Percentiles rank a stretch among this genome's conserved stretches.
phyloP scores from a whole-genome alignment of 2,888 invertebrate species.

The Seira sanloemensis region DNA sequence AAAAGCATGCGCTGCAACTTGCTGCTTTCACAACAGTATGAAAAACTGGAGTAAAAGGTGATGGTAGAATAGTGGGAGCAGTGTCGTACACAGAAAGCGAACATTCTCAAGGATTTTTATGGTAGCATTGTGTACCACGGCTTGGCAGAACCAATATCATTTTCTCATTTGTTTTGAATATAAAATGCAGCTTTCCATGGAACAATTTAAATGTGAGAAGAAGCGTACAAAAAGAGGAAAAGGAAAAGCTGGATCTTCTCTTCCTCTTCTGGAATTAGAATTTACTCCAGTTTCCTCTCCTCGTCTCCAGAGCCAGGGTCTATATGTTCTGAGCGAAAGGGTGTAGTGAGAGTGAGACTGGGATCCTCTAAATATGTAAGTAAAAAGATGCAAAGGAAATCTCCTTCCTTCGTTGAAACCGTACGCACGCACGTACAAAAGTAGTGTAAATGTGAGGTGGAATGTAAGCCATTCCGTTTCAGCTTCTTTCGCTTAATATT shows the following conservation, averaged over 20 bases:
- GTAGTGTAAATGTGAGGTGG: background rate
- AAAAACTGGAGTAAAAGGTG: background rate
- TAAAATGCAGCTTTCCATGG: background rate
- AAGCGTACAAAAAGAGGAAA: background rate
- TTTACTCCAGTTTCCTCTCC: background rate
- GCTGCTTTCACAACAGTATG: constrained; percentile 38
- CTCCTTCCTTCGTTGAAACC: constrained; percentile 5
- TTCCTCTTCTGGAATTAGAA: constrained; percentile 4
- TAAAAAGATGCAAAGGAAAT: background rate
- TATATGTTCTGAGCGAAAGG: background rate
- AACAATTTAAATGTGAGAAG: background rate
- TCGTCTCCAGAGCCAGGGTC: background rate
- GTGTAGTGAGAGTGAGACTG: background rate
- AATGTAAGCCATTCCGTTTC: constrained; percentile 12
- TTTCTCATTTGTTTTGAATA: constrained; percentile 16
- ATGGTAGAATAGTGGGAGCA: too few species aligned
- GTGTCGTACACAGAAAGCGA: too few species aligned
- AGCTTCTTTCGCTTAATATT: background rate
- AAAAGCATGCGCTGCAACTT: constrained; percentile 52
- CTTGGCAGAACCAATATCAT: background rate
- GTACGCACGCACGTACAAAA: constrained; percentile 6
- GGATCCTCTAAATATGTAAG: background rate
- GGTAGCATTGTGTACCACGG: background rate
- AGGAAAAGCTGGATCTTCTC: background rate
- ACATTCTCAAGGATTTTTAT: background rate